Evolutionary conservation across 2,888 invertebrate genomes (phyloP).

Genomic region (Melipona bicolor): DNA sequence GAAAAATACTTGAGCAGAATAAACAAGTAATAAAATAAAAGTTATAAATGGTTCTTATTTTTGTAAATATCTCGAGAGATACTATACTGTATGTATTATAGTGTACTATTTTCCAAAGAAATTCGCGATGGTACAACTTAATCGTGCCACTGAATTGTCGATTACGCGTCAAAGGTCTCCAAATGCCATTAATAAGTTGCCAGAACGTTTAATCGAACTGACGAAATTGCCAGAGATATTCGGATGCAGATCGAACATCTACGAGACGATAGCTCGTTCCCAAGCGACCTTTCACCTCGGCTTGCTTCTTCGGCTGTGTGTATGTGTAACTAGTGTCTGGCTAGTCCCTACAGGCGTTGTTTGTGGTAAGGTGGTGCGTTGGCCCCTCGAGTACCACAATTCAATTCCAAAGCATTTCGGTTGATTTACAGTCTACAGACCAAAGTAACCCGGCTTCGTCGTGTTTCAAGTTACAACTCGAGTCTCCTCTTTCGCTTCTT

Average conservation of each 20-base stretch:
- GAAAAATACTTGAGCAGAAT: not conserved
- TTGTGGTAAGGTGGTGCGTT: conserved; percentile 63
- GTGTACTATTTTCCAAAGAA: not conserved
- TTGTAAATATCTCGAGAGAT: too few relatives aligned
- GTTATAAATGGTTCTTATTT: too few relatives aligned
- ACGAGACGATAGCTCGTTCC: conserved; percentile 36
- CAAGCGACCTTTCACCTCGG: conserved; percentile 39
- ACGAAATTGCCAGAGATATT: not conserved
- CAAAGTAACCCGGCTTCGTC: conserved; percentile 62
- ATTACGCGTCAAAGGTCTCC: not conserved
- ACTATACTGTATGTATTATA: too few relatives aligned
- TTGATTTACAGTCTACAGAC: conserved; percentile 75
- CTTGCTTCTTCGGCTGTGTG: conserved; percentile 54
- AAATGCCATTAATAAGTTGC: not conserved
- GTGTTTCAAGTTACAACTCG: conserved; percentile 22
- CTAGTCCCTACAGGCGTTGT: conserved; percentile 67
- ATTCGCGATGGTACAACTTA: not conserved
- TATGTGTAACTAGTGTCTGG: conserved; percentile 64
- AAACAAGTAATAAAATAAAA: not conserved
- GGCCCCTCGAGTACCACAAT: conserved; percentile 77
- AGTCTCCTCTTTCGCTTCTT: not conserved
- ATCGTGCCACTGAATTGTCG: not conserved
- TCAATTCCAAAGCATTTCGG: conserved; percentile 78
- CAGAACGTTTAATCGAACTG: conserved; percentile 19
- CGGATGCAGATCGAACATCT: conserved; percentile 17